Evolutionary conservation across 2,888 invertebrate species (phyloP).

Genomic region (Aelia acuminata): DNA sequence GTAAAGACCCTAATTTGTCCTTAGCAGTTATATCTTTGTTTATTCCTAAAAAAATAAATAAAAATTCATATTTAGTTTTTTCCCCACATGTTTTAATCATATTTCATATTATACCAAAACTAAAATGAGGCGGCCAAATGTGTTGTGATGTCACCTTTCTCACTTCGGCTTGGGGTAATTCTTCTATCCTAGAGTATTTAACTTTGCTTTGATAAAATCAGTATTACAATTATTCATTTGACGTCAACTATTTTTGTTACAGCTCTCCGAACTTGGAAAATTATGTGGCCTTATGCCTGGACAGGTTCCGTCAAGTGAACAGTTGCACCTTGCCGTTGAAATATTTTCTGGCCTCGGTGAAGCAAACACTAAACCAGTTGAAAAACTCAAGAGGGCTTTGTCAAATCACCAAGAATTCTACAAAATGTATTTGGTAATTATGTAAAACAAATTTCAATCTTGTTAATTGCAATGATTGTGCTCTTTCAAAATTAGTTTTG

Average conservation of each 20-base stretch:
- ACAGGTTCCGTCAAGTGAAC: constrained; percentile 84
- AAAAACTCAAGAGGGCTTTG: constrained; percentile 89
- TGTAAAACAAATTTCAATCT: constrained; percentile 54
- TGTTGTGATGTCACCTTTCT: too few species aligned
- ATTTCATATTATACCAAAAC: too few species aligned
- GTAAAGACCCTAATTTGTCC: too few species aligned
- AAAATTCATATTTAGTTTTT: too few species aligned
- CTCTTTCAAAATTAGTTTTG: neutral
- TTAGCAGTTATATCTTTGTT: too few species aligned
- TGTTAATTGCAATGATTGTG: neutral
- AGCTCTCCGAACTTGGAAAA: constrained; percentile 88
- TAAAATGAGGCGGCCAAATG: too few species aligned
- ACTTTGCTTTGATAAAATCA: neutral
- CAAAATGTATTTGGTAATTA: constrained; percentile 83
- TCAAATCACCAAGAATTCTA: constrained; percentile 91
- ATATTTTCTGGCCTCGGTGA: constrained; percentile 93
- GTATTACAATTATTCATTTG: neutral
- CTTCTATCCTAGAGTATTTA: too few species aligned
- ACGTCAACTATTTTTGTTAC: constrained; percentile 58
- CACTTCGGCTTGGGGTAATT: too few species aligned
- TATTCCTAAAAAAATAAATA: too few species aligned
- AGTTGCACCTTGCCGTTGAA: constrained; percentile 90
- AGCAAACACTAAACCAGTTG: constrained; percentile 76
- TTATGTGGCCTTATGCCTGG: constrained; percentile 93
- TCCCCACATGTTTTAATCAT: too few species aligned